Conservation (phyloP, 2,888 invertebrate species). For the Eutolmus rufibarbis region DNA sequence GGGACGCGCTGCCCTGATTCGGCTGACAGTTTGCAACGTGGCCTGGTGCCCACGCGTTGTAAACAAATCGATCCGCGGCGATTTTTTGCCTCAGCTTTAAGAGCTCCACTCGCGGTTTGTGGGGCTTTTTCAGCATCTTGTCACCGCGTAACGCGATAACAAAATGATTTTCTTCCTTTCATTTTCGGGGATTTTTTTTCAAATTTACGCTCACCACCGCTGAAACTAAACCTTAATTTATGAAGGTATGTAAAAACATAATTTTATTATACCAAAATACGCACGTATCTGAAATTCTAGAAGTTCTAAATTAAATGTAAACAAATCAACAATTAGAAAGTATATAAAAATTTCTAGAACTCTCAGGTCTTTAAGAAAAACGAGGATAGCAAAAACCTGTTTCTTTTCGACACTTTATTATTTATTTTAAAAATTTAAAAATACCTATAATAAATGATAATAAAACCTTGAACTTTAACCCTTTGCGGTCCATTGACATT, state of each 20-base stretch:
- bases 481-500: no score
- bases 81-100: neutral
- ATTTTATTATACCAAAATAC: no score
- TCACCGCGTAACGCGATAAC: neutral
- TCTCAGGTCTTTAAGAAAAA: no score
- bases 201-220: neutral
- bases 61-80: conserved; percentile 16
- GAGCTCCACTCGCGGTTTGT: neutral
- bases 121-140: neutral
- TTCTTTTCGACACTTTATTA: no score
- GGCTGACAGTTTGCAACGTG: conserved; percentile 40
- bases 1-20: neutral
- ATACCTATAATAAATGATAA: no score
- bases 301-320: no score
- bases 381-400: no score
- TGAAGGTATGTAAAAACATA: neutral
- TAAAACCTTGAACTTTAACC: no score
- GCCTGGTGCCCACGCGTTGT: neutral
- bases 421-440: no score
- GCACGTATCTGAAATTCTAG: no score
- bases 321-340: no score
- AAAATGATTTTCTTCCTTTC: neutral
- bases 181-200: neutral
- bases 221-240: neutral
- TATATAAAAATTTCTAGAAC: no score